Base-by-base conservation (phyloP, 2,888 invertebrate species). In the Hetaerina titia region DNA sequence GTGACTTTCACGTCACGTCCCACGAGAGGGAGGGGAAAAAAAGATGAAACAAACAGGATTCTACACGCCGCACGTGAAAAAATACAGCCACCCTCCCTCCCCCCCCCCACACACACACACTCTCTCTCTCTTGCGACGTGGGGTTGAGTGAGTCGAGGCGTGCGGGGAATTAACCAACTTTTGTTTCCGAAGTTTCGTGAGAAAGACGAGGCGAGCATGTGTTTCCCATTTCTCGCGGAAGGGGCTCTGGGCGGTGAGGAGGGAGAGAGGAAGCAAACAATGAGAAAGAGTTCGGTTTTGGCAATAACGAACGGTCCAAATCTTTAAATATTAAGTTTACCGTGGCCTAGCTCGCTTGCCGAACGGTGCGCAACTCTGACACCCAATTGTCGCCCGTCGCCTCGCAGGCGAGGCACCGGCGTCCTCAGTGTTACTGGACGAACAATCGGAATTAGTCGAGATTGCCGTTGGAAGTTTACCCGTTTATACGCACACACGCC, bases 141-240 rank as follows among this genome's bases (percentile, higher is more conserved):
- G 64, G 13, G 90, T 31, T 45, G 64, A 90, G 64, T 60, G 63
- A 90, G 64, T 2, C 31, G 90, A 45, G 64, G 69, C 92, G 92
- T 92, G 92, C 92, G 56, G 92, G 22, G 92, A 69, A 92, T 92
- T 92, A 92, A 92, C 92, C 69, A 92, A 57, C 69, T 69, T 92
- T 69, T 69, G 56, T 92, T 92, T 92, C 90, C 92, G 69, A 92
- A 92, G 69, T 92, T 92, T 92, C 56, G 92, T 92, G 92, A 92
- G 92, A 92, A 92, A 92, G 90, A 63, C 90, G 45, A 63, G 45
- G 92, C 19, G 45, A 74, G 92, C 69, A 69, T n/a, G 69, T 92
- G 69, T 74, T 11, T 74, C 63, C 74, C 60, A 63, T 64, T 19
- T 31, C 69, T 69, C 22, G 69, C 6, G 69, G 69, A 1, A 45